Evolutionary conservation across 2,888 invertebrate genomes (phyloP).

Genomic region (Phyllotreta cruciferae): DNA sequence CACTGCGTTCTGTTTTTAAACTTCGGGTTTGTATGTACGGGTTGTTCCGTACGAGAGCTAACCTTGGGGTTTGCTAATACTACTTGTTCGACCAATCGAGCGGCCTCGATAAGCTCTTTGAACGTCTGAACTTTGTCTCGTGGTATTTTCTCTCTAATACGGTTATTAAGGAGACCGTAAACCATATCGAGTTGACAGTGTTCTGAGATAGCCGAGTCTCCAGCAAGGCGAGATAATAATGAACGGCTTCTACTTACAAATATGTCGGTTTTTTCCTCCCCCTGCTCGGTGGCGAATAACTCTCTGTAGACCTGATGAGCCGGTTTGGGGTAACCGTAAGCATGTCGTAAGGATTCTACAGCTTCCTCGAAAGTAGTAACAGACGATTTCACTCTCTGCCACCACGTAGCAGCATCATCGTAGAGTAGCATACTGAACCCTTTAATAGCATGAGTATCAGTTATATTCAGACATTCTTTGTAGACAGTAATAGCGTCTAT

Average conservation of each 20-base stretch:
- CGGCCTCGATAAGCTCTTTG: slow-evolving; percentile 12
- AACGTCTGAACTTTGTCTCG: slow-evolving; percentile 2
- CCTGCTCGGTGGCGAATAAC: slow-evolving; percentile 9
- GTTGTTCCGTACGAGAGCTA: background rate
- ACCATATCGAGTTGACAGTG: slow-evolving; percentile 32
- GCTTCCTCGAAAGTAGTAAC: slow-evolving; percentile 34
- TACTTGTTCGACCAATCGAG: slow-evolving; percentile 3
- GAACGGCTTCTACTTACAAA: slow-evolving; percentile 14
- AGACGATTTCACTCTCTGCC: slow-evolving; percentile 38
- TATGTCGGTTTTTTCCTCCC: slow-evolving; percentile 11
- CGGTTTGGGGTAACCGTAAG: slow-evolving; percentile 29
- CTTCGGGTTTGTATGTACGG: background rate
- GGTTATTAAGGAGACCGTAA: slow-evolving; percentile 26
- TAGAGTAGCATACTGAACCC: slow-evolving; percentile 44
- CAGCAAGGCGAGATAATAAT: slow-evolving; percentile 4
- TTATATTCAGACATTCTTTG: slow-evolving; percentile 42
- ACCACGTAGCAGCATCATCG: slow-evolving; percentile 41
- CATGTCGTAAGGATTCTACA: slow-evolving; percentile 31
- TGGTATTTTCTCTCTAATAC: slow-evolving; percentile 28
- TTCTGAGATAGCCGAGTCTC: slow-evolving; percentile 13
- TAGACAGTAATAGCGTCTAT: slow-evolving; percentile 40
- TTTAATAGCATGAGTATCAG: slow-evolving; percentile 37
- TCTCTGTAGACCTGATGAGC: slow-evolving; percentile 19
- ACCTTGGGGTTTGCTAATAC: background rate
- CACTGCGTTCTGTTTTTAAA: background rate